Evolutionary conservation across 2,888 invertebrate species (phyloP).

Genomic region (Blastobasis adustella): DNA sequence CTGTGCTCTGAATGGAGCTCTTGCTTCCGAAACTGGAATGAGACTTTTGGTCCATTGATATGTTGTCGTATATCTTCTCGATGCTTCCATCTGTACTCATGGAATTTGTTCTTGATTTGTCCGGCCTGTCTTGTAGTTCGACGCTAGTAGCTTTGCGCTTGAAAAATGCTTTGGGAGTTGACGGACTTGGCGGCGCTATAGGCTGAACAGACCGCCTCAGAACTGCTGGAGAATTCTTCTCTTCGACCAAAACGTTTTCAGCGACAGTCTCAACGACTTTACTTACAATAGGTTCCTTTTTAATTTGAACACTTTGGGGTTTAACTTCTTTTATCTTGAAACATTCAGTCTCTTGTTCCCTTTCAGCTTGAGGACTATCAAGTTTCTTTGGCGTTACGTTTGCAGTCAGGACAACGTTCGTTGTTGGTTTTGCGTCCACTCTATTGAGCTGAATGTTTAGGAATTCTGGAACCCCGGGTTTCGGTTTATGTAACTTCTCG

Average conservation of each 20-base stretch:
- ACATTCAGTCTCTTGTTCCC: conserved; percentile 43
- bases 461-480: conserved; percentile 77
- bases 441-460: conserved; percentile 81
- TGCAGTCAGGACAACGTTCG: conserved; percentile 79
- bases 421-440: conserved; percentile 77
- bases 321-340: conserved; percentile 38
- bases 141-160: conserved; percentile 74
- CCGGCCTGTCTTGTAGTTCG: conserved; percentile 62
- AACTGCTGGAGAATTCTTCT: conserved; percentile 38
- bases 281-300: conserved; percentile 36
- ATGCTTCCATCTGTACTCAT: conserved; percentile 59
- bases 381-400: conserved; percentile 70
- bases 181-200: conserved; percentile 46
- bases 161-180: conserved; percentile 64
- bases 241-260: conserved; percentile 32
- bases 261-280: conserved; percentile 36
- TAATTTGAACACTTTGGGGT: conserved; percentile 25
- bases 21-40: conserved; percentile 68
- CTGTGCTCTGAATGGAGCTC: conserved; percentile 63
- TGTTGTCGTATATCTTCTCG: conserved; percentile 62
- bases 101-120: conserved; percentile 54
- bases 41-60: conserved; percentile 63
- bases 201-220: conserved; percentile 30
- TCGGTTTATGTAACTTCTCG: conserved; percentile 48
- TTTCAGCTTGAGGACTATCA: conserved; percentile 48